A percentile compares a stretch with the other conserved stretches of the same genome.
These are phyloP conservation scores for Triops cancriformis DNA, from an alignment of 1,140 invertebrate genomes.

Conservation along the genomic window DNA sequence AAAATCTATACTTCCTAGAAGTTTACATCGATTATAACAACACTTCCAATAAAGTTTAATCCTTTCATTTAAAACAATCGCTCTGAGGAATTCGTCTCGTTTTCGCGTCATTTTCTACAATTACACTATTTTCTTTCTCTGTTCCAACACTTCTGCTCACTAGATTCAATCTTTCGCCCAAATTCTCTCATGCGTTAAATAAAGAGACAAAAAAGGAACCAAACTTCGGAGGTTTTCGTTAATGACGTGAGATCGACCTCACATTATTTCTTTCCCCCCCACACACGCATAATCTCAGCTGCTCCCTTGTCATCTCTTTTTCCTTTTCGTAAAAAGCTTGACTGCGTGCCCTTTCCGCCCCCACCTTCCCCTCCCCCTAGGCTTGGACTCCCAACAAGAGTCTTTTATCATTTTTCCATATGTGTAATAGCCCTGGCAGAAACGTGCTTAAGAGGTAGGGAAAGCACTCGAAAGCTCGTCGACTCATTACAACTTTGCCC, in stretches of 20 bases:
- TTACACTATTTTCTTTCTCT: no score
- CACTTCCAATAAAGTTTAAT: no score
- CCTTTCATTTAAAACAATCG: no score
- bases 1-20: no score
- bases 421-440: slow-evolving; percentile 9
- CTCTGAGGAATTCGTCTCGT: no score
- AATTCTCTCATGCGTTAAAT: neutral
- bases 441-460: slow-evolving; percentile 5
- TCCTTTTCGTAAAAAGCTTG: neutral
- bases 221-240: neutral
- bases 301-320: neutral
- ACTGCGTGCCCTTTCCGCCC: neutral
- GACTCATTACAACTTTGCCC: slow-evolving; percentile 8
- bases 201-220: neutral
- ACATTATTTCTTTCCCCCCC: neutral
- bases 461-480: slow-evolving; percentile 1
- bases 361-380: neutral
- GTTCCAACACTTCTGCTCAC: neutral
- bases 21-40: no score
- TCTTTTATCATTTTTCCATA: slow-evolving; percentile 7
- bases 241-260: neutral
- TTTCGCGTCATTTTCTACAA: no score
- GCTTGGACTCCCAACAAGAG: neutral
- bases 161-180: neutral
- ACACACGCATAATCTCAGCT: neutral